phyloP scores from a whole-genome alignment of 2,797 vertebrate species.

The Myiothlypis chrysogaster region DNA sequence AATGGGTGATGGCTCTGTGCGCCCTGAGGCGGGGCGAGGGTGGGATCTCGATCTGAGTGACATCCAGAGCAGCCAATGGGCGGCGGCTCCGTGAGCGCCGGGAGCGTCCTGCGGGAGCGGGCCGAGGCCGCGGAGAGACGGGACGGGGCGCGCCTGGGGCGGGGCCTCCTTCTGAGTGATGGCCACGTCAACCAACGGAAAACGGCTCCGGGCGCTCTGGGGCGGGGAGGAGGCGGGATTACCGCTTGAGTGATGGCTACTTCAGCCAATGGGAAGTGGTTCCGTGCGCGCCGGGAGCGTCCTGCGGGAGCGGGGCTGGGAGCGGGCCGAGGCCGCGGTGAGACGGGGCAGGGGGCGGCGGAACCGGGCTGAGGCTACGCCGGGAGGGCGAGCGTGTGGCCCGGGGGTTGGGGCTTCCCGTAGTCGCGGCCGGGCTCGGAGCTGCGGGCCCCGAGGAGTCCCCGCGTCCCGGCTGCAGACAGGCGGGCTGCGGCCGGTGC shows the following conservation, averaged over 20 bases:
- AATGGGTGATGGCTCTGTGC: rapidly evolving
- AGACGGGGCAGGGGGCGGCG: background rate
- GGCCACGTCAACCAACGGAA: rapidly evolving
- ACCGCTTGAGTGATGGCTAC: background rate
- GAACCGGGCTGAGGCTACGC: background rate
- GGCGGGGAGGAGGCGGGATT: background rate
- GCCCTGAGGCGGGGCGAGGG: rapidly evolving
- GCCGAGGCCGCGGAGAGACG: background rate
- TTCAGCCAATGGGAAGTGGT: background rate
- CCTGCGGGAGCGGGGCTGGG: background rate
- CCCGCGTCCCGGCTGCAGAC: background rate
- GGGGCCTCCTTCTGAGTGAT: background rate
- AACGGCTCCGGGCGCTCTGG: rapidly evolving
- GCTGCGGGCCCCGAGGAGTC: background rate
- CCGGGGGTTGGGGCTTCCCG: too few species aligned
- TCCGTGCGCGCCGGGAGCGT: background rate
- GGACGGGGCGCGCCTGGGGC: background rate
- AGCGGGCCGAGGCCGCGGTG: background rate
- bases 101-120: background rate
- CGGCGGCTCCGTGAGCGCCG: background rate
- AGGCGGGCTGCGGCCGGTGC: background rate
- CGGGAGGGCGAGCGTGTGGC: background rate
- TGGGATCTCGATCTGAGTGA: background rate
- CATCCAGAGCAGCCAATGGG: background rate
- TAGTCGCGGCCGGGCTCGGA: too few species aligned